Base-by-base conservation (phyloP, 2,888 invertebrate genomes). In the Bombylius discolor region DNA sequence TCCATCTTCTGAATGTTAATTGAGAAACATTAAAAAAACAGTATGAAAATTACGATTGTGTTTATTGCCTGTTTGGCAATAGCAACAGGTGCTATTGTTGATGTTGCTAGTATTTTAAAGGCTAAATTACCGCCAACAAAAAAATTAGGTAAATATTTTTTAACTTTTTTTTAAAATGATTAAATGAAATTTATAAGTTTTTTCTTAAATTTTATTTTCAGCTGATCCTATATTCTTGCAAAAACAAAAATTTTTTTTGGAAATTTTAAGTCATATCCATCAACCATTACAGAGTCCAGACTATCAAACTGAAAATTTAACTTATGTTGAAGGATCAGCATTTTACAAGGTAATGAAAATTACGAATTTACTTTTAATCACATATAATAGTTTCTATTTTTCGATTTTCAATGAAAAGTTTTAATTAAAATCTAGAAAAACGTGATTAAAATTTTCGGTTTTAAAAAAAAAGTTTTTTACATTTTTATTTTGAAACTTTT, bases 11-110 rank as follows among this genome's bases (percentile, higher is more conserved):
- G 36, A 9, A 36, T 36, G 36, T 36, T 36, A 36, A 36, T 36
- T 9, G 36, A 11, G 11, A 42, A 42, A 42, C 8, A 11, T 36
- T 36, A 42, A 42, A 42, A 42, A 11, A 11, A 11, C 4, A 42
- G 65, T 63, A 77, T 77, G 78, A 78, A 75, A 75, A 75, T 76
- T 72, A 73, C 76, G 70, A 59, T 77, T 61, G 66, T 76, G 58
- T 65, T 78, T 55, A 71, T 75, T 52, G 71, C 71, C 62, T 66
- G 76, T 39, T 42, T 42, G 11, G 11, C 39, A 11, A 42, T 42
- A 42, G 39, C 39, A 11, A 11, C 39, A 11, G 1, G 39, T 42
- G 39, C 39, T 11, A 11, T 42, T 11, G 39, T 42, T 4, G 39
- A 42, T 42, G 39, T 42, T 42, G 7, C 39, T 11, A 42, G 39